Evolutionary conservation across 2,888 invertebrate genomes (phyloP).

Genomic region (Cephus spinipes): DNA sequence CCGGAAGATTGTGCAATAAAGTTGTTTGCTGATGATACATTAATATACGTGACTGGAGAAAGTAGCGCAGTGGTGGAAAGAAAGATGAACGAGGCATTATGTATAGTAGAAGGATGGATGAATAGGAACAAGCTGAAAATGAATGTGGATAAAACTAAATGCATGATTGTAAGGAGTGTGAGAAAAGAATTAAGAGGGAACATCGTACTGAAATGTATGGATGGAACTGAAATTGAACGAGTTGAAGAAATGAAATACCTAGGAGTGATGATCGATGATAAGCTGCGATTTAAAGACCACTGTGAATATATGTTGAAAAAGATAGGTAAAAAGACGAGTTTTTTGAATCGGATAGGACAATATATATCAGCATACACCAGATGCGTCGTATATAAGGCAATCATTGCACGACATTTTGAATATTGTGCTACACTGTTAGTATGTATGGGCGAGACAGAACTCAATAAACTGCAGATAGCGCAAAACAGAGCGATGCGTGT

Average conservation of each 20-base stretch:
- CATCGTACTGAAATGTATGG: conserved; percentile 15
- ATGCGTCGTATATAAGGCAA: too few relatives aligned
- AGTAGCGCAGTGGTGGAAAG: conserved; percentile 11
- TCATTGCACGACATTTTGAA: too few relatives aligned
- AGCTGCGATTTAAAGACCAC: too few relatives aligned
- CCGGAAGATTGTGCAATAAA: conserved; percentile 1
- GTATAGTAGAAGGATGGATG: conserved; percentile 16
- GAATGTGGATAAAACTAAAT: conserved; percentile 26
- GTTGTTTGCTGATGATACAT: conserved; percentile 23
- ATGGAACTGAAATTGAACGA: conserved; percentile 15
- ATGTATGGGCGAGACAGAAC: too few relatives aligned
- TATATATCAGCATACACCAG: too few relatives aligned
- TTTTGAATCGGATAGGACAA: too few relatives aligned
- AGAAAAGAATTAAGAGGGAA: conserved; percentile 18
- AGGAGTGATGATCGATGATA: too few relatives aligned
- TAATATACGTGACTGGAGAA: conserved; percentile 22
- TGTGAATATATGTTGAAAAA: too few relatives aligned
- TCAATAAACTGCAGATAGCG: too few relatives aligned
- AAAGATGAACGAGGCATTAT: conserved; percentile 17
- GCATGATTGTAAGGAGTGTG: conserved; percentile 21
- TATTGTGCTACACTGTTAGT: too few relatives aligned
- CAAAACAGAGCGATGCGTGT: too few relatives aligned
- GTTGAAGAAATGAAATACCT: conserved; percentile 7
- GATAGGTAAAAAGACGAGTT: too few relatives aligned
- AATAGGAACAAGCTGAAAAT: conserved; percentile 17